These are phyloP conservation scores for Phoeniculus purpureus DNA, from an alignment of 2,797 vertebrate species.

Conservation along the genomic window DNA sequence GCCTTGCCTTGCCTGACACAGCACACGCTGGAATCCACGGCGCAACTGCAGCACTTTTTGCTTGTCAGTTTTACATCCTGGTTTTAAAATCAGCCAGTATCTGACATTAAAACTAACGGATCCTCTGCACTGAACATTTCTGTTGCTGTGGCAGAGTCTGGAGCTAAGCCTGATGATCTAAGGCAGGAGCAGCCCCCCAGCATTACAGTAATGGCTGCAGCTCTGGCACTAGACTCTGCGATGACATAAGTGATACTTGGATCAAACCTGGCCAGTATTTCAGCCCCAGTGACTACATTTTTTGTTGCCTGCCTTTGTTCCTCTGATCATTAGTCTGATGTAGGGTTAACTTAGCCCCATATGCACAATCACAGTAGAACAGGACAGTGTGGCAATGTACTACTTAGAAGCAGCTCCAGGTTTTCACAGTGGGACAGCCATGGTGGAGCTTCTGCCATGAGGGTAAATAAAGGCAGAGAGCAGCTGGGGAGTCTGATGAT, in stretches of 20 bases:
- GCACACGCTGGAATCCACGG: background rate
- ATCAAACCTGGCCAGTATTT: conserved; percentile 24
- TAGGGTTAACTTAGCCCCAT: background rate
- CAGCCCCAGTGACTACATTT: background rate
- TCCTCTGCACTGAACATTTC: background rate
- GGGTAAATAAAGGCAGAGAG: background rate
- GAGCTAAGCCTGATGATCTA: background rate
- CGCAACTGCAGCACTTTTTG: background rate
- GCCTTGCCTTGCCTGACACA: background rate
- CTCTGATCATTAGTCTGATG: background rate
- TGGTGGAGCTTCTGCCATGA: background rate
- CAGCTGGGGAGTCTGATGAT: background rate
- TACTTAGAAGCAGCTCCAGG: background rate
- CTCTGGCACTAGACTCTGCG: background rate
- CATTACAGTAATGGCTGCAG: background rate
- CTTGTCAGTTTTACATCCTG: background rate
- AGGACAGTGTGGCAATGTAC: background rate
- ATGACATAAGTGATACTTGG: background rate
- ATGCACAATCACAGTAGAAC: background rate
- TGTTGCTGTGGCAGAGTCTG: background rate
- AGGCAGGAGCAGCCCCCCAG: background rate
- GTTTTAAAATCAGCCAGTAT: background rate
- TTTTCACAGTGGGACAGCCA: background rate
- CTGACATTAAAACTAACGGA: background rate
- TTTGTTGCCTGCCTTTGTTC: background rate